These are phyloP conservation scores for Anhinga anhinga DNA, from an alignment of 2,113 vertebrate species.

Conservation along the genomic window DNA sequence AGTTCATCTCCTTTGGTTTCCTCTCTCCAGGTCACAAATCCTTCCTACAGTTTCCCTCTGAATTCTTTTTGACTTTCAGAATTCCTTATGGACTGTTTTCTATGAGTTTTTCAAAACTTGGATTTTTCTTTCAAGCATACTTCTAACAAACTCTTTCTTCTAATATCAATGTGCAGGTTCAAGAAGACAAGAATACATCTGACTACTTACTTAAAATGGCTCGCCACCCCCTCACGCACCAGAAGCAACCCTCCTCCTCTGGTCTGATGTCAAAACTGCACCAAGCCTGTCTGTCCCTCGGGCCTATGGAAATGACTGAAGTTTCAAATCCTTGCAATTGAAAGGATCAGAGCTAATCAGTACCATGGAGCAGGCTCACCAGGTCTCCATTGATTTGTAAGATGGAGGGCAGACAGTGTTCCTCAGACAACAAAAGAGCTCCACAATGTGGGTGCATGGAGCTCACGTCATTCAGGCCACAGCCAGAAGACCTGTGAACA, in stretches of 20 bases:
- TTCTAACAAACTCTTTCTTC: neutral
- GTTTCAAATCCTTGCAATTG: neutral
- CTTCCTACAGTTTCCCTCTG: neutral
- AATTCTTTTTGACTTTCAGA: neutral
- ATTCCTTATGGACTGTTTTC: neutral
- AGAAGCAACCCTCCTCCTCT: neutral
- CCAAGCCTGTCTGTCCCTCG: neutral
- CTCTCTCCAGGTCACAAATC: neutral
- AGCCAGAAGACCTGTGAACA: neutral
- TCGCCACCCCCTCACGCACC: neutral
- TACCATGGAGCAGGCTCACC: neutral
- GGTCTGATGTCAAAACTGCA: neutral
- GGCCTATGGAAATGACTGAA: neutral
- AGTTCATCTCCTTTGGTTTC: neutral
- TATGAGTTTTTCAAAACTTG: neutral
- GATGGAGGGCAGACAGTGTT: neutral
- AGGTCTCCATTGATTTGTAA: neutral
- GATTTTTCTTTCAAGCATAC: neutral
- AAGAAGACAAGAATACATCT: conserved; percentile 14
- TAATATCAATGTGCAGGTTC: neutral
- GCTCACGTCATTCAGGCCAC: neutral
- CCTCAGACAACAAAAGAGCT: neutral
- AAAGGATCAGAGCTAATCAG: neutral
- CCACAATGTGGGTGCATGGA: neutral
- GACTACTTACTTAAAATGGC: conserved; percentile 1